Percentiles rank a stretch among this genome's conserved stretches.
Evolutionary conservation across 1,140 invertebrate genomes (phyloP).

Genomic region (Orchestia grillus): DNA sequence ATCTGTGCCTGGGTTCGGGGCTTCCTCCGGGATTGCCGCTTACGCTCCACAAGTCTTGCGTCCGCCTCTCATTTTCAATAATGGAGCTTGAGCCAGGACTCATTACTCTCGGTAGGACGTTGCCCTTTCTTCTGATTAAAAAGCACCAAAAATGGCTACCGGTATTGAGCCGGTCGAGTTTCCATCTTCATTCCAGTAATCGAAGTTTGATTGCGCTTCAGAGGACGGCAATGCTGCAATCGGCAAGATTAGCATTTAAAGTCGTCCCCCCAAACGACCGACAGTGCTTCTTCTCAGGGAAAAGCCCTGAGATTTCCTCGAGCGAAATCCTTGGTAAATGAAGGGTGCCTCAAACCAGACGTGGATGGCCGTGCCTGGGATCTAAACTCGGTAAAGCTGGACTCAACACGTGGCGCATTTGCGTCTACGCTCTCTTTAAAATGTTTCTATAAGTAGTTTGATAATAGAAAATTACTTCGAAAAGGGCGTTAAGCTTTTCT

Average conservation of each 20-base stretch:
- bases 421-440: neutral
- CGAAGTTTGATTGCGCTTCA: slow-evolving; percentile 50
- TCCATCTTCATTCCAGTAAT: slow-evolving; percentile 48
- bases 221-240: slow-evolving; percentile 29
- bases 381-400: neutral
- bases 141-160: slow-evolving; percentile 32
- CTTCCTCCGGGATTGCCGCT: neutral
- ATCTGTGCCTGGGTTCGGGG: neutral
- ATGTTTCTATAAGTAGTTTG: neutral
- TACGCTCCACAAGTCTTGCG: neutral
- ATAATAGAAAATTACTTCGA: too few relatives aligned
- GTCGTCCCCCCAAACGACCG: slow-evolving; percentile 22
- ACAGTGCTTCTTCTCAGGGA: neutral
- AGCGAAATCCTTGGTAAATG: neutral
- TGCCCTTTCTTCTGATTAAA: slow-evolving; percentile 32
- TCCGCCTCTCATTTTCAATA: slow-evolving; percentile 24
- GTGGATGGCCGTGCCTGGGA: neutral
- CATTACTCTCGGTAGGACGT: slow-evolving; percentile 46
- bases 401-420: neutral
- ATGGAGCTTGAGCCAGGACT: slow-evolving; percentile 5
- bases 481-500: too few relatives aligned
- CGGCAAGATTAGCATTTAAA: slow-evolving; percentile 47
- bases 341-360: neutral
- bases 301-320: neutral
- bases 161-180: slow-evolving; percentile 22